Evolutionary conservation across 2,888 invertebrate genomes (phyloP).

Genomic region (Polia nebulosa): DNA sequence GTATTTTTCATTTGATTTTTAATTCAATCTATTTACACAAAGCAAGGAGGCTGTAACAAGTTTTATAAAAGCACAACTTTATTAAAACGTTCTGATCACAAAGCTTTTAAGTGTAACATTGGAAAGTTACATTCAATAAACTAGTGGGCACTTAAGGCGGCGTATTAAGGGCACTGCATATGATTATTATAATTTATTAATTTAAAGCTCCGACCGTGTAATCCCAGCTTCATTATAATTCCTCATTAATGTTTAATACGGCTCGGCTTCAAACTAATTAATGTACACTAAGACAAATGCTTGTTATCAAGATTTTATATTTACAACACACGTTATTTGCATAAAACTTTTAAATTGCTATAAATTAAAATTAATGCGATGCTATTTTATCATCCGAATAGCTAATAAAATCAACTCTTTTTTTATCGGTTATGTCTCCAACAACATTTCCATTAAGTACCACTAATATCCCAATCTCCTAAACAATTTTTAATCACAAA

Average conservation of each 20-base stretch:
- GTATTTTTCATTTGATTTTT: not conserved
- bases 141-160: slow-evolving; percentile 46
- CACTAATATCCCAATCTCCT: slow-evolving; percentile 44
- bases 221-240: slow-evolving; percentile 81
- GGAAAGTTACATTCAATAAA: slow-evolving; percentile 59
- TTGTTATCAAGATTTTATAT: slow-evolving; percentile 78
- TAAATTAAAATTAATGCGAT: slow-evolving; percentile 50
- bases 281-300: slow-evolving; percentile 81
- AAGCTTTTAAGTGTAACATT: slow-evolving; percentile 53
- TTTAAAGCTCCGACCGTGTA: slow-evolving; percentile 73
- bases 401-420: slow-evolving; percentile 19
- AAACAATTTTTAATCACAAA: slow-evolving; percentile 55
- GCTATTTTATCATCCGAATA: slow-evolving; percentile 23
- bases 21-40: slow-evolving; percentile 2
- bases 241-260: slow-evolving; percentile 81
- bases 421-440: slow-evolving; percentile 27
- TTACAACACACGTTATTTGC: slow-evolving; percentile 73
- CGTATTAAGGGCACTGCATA: slow-evolving; percentile 68
- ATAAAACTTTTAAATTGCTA: slow-evolving; percentile 66
- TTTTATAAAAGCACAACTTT: slow-evolving; percentile 16
- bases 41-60: slow-evolving; percentile 3
- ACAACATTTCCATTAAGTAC: slow-evolving; percentile 27
- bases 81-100: slow-evolving; percentile 44
- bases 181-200: slow-evolving; percentile 73
- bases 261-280: slow-evolving; percentile 81